These are phyloP conservation scores for Aethes cnicana DNA, from an alignment of 2,888 invertebrate genomes.

Conservation along the genomic window DNA sequence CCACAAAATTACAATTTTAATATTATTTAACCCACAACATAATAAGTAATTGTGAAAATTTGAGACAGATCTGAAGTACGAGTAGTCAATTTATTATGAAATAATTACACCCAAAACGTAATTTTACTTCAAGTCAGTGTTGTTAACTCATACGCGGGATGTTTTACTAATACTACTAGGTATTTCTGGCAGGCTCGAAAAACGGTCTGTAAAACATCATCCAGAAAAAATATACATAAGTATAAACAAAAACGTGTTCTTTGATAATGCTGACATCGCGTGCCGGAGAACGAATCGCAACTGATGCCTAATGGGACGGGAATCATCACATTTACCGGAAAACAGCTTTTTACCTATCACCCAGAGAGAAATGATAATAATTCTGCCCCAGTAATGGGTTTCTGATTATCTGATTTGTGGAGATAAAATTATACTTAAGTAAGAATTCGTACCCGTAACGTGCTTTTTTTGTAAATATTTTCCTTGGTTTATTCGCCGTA, in stretches of 20 bases:
- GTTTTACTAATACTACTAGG: no score
- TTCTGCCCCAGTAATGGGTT: slow-evolving; percentile 58
- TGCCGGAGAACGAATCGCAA: slow-evolving; percentile 73
- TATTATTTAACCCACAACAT: slow-evolving; percentile 8
- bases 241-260: slow-evolving; percentile 42
- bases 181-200: slow-evolving; percentile 6
- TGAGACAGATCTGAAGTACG: slow-evolving; percentile 7
- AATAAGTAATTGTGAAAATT: slow-evolving; percentile 12
- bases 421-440: slow-evolving; percentile 29
- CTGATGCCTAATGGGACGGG: slow-evolving; percentile 75
- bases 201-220: slow-evolving; percentile 16
- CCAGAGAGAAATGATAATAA: slow-evolving; percentile 62
- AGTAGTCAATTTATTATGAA: slow-evolving; percentile 11
- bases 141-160: slow-evolving; percentile 12
- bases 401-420: slow-evolving; percentile 54
- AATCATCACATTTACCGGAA: slow-evolving; percentile 73
- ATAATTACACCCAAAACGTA: slow-evolving; percentile 5
- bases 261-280: slow-evolving; percentile 76
- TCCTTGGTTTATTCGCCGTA: no score
- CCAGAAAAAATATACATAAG: slow-evolving; percentile 25
- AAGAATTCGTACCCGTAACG: not conserved
- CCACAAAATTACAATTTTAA: slow-evolving; percentile 13
- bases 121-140: slow-evolving; percentile 15
- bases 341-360: slow-evolving; percentile 69
- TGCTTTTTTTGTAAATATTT: no score